Conservation (phyloP, 1,140 invertebrate species). For the Lutraria rhynchaena region DNA sequence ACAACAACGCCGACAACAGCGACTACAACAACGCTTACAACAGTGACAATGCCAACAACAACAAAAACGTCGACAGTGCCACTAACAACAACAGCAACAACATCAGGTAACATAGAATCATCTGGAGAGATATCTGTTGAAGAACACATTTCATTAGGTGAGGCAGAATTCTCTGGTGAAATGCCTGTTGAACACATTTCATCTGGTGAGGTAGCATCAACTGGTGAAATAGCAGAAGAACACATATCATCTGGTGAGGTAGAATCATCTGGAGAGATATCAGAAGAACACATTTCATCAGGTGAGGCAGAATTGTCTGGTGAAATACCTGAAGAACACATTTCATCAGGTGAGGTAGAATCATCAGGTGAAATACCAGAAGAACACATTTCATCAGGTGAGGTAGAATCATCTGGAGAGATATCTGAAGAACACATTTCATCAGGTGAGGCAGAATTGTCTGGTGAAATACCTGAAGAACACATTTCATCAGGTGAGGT, state of each 20-base stretch:
- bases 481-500: not conserved
- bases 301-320: not conserved
- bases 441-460: not conserved
- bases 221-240: not conserved
- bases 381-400: not conserved
- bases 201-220: constrained; percentile 1
- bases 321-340: not conserved
- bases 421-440: no score
- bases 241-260: not conserved
- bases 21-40: not conserved
- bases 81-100: not conserved
- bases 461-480: not conserved
- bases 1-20: not conserved
- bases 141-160: no score
- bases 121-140: not conserved
- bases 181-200: no score
- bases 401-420: no score
- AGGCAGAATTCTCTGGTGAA: no score
- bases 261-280: not conserved
- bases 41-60: not conserved
- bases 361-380: not conserved
- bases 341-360: not conserved
- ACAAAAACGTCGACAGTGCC: not conserved
- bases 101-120: not conserved
- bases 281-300: not conserved